Percentiles rank a stretch among this genome's conserved stretches.
These are phyloP conservation scores for Daphoenositta chrysoptera DNA, from an alignment of 2,113 vertebrate species.

Conservation along the genomic window DNA sequence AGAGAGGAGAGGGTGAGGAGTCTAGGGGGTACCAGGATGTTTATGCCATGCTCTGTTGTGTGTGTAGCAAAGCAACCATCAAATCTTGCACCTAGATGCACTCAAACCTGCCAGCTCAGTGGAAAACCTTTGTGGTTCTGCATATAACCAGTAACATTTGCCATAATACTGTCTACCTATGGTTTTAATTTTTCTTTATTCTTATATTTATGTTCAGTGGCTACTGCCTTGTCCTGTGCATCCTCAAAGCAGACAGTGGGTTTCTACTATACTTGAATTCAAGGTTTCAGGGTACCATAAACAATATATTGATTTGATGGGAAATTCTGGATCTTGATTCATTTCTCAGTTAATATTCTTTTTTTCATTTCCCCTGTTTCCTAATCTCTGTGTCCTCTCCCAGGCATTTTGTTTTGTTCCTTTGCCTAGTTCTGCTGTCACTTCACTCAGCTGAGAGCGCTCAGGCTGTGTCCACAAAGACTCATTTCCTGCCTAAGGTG, in stretches of 20 bases:
- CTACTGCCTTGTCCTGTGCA: not conserved
- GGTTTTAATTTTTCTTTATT: not conserved
- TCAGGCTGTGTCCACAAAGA: not conserved
- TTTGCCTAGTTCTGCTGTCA: not conserved
- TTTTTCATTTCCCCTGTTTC: not conserved
- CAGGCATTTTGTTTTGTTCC: not conserved
- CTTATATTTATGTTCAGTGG: not conserved
- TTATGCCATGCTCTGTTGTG: not conserved
- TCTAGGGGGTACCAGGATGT: not conserved
- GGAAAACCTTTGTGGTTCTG: not conserved
- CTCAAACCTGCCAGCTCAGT: not conserved
- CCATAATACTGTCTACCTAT: not conserved
- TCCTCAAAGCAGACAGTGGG: not conserved
- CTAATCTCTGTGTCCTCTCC: not conserved
- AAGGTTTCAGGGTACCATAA: not conserved
- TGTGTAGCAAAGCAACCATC: not conserved
- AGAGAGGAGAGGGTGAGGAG: not conserved
- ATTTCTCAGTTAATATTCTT: not conserved
- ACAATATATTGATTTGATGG: not conserved
- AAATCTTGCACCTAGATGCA: not conserved
- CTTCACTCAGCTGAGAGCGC: not conserved
- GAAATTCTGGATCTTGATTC: not conserved
- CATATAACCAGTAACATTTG: not conserved
- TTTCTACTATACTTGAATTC: not conserved
- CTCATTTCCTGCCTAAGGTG: not conserved